Conservation (phyloP, 2,888 invertebrate species). For the Drosophila meridiana region DNA sequence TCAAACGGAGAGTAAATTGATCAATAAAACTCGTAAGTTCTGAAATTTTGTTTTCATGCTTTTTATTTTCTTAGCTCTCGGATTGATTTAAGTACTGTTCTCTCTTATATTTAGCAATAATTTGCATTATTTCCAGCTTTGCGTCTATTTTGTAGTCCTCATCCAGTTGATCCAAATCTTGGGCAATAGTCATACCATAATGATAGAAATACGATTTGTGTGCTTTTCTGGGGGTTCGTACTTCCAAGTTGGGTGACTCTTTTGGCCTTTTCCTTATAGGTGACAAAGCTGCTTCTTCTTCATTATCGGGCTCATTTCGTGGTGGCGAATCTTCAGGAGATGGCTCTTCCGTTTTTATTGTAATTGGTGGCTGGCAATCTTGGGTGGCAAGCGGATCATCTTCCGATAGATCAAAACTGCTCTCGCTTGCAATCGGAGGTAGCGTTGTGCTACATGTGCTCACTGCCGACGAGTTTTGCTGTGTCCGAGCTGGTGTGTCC, state of each 20-base stretch:
- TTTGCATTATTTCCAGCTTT: conserved; percentile 57
- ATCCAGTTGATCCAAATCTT: conserved; percentile 55
- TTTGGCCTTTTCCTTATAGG: conserved; percentile 23
- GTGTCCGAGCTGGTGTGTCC: not conserved
- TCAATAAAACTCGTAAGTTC: too few relatives aligned
- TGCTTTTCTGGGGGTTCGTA: conserved; percentile 7
- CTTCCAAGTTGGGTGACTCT: conserved; percentile 15
- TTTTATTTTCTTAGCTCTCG: conserved; percentile 25
- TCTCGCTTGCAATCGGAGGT: conserved; percentile 21
- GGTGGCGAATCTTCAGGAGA: conserved; percentile 14
- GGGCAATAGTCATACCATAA: conserved; percentile 59
- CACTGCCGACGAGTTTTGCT: not conserved
- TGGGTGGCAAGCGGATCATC: conserved; percentile 55
- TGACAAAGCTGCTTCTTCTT: conserved; percentile 11
- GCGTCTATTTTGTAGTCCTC: conserved; percentile 59
- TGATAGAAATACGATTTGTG: conserved; percentile 44
- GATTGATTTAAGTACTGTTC: conserved; percentile 51
- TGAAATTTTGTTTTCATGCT: not conserved
- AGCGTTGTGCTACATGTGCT: not conserved
- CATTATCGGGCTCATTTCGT: conserved; percentile 20
- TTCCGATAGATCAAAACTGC: conserved; percentile 48
- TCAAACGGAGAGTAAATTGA: not conserved
- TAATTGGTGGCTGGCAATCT: conserved; percentile 23
- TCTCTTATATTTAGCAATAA: conserved; percentile 54
- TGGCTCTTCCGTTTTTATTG: conserved; percentile 43